Evolutionary conservation across 2,113 vertebrate species (phyloP).

Genomic region (Hucho hucho): DNA sequence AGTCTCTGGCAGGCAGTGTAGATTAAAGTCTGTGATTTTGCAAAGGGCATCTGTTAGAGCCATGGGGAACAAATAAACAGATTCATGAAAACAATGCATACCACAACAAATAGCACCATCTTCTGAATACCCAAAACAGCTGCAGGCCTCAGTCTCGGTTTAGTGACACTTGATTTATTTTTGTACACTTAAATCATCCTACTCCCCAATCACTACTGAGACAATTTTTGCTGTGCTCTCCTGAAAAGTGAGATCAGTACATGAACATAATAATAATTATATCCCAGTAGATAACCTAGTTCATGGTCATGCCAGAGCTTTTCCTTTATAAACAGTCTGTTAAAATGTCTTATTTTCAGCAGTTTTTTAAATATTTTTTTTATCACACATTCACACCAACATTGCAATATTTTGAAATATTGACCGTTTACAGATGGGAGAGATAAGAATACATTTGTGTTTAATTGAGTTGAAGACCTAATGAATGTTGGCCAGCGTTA

Average conservation of each 20-base stretch:
- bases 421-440: conserved; percentile 56
- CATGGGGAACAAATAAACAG: conserved; percentile 66
- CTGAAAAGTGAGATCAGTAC: conserved; percentile 38
- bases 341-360: conserved; percentile 9
- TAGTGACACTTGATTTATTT: conserved; percentile 49
- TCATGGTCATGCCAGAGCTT: too few species aligned
- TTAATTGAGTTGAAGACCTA: conserved; percentile 73
- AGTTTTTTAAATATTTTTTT: background rate
- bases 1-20: conserved; percentile 51
- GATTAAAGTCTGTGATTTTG: conserved; percentile 57
- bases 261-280: background rate
- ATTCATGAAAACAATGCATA: conserved; percentile 70
- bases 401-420: conserved; percentile 51
- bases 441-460: conserved; percentile 60
- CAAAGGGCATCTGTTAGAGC: conserved; percentile 63
- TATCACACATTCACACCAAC: conserved; percentile 29
- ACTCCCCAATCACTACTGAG: conserved; percentile 40
- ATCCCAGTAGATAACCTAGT: too few species aligned
- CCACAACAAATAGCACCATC: conserved; percentile 76
- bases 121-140: conserved; percentile 72
- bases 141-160: conserved; percentile 56
- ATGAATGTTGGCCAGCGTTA: conserved; percentile 60
- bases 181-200: conserved; percentile 52
- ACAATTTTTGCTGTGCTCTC: conserved; percentile 22
- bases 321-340: too few species aligned